Base-by-base conservation (phyloP, 2,113 vertebrate genomes). In the Chionis minor region DNA sequence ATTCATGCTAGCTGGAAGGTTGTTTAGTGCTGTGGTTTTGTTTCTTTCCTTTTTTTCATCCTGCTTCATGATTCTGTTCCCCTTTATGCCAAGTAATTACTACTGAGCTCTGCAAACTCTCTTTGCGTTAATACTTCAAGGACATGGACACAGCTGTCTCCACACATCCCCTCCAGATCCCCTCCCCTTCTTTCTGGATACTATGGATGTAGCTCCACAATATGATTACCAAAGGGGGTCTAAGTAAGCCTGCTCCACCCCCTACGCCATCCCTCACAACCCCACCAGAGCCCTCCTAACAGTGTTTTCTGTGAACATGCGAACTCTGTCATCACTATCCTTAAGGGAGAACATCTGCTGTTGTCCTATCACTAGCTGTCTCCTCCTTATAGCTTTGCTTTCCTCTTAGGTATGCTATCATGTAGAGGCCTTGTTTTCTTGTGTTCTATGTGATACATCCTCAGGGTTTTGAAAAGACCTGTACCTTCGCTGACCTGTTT, bases 321-420 rank as follows among this genome's bases (percentile, higher is more conserved):
- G 77, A 95, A 72, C 77, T 88, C 35, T 72, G 73, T 70, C 52
- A 55, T 85, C 28, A 0, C 61, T 81, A 1, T 77, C 80, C 91
- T 94, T 91, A 56, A 75, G 93, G 91, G 88, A 95, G 78, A 97
- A 83, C 67, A 91, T 95, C 84, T 97, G 94, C 84, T 95, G 7
- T 61, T 72, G 28, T 96, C 83, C 85, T 47, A 19, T 65, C 84
- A 77, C 61, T 66, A 72, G 83, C 86, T 85, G 92, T 51, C 71
- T 94, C 15, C 32, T 94, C 42, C 70, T 92, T 55, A 58, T 7
- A 66, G 45, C 56, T 75, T 62, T n/a, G 40, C 56, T 58, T 94
- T 78, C 38, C 54, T 74, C 62, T 72, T 42, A 59, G 90, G n/a
- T 52, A 51, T 26, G 32, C 30, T 62, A 27, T 83, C 52, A 47